phyloP scores from a whole-genome alignment of 2,113 vertebrate genomes.

The Delphinus delphis region DNA sequence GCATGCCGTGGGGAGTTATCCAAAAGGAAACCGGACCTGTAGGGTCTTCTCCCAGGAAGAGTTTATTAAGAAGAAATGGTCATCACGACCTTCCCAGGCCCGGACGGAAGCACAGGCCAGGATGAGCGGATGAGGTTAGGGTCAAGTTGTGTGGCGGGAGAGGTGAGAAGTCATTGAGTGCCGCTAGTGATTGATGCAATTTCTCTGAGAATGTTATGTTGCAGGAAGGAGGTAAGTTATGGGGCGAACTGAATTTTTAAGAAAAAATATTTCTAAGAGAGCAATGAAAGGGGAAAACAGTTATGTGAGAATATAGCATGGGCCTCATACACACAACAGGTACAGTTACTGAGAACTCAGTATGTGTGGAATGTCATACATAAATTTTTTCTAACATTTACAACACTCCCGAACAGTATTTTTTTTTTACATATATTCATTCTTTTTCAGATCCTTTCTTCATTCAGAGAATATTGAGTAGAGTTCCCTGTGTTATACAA shows the following conservation, averaged over 20 bases:
- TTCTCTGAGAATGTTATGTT: background rate
- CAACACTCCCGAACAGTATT: rapidly evolving
- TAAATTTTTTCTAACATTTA: rapidly evolving
- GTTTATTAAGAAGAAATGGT: too few relatives aligned
- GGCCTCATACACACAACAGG: rapidly evolving
- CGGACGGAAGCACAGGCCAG: rapidly evolving
- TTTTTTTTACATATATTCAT: background rate
- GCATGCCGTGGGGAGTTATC: rapidly evolving
- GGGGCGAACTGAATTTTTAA: too few relatives aligned
- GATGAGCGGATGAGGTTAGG: background rate
- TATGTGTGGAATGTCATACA: rapidly evolving
- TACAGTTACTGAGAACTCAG: rapidly evolving
- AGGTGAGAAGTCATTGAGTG: rapidly evolving
- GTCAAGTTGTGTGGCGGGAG: rapidly evolving
- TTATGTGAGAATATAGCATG: rapidly evolving
- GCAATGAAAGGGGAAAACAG: rapidly evolving
- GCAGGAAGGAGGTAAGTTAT: rapidly evolving
- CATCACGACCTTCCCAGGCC: rapidly evolving
- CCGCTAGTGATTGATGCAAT: rapidly evolving
- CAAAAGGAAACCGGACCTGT: rapidly evolving
- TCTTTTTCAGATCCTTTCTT: background rate
- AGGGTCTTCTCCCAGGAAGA: background rate
- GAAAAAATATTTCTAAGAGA: background rate
- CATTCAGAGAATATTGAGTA: background rate
- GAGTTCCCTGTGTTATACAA: rapidly evolving